Evolutionary conservation across 2,888 invertebrate genomes (phyloP), one percentile per base, ranked within the genome.

Genomic region (Siphlonurus alternatus): DNA sequence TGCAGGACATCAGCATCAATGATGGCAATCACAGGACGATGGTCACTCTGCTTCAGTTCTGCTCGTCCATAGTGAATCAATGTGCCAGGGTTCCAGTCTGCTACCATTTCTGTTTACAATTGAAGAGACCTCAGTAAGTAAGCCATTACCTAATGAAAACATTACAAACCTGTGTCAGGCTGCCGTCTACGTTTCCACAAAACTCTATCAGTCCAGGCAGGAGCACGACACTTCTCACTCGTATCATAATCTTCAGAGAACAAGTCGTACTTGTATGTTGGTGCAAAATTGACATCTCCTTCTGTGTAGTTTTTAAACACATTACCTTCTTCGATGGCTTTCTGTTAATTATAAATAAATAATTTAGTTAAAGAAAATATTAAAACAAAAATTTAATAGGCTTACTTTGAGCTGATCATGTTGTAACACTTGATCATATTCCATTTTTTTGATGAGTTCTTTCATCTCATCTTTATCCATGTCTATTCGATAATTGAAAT

Each of bases 191-290:
- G 83, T 73, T 89, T 87, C 93, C 96, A 98, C 65, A 99, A 78
- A n/a, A 99, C 83, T 67, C 99, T 81, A 76, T 99, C 99, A 0
- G 99, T 99, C 96, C 96, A 99, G 2, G 99, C 98, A 0, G 99
- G 99, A 1, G 93, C 90, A 65, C 98, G 83, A 73, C 88, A 87
- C 77, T 99, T 99, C 74, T 99, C 99, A 73, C 97, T 97, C 0
- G 99, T 98, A 75, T 99, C 99, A 74, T 97, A 99, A 76, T 98
- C 97, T 74, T 98, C 95, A 71, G 95, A 96, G 75, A 98, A 98
- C 64, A 97, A 79, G 78, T 99, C 99, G 74, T 99, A 99, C 74
- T 99, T 99, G 76, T 99, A 99, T 0, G 99, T 99, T 0, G 99
- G 99, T 18, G 91, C 84, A 75, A 99, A 99, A 59, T 82, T 85